These are phyloP conservation scores for Phortica variegata DNA, from an alignment of 1,140 invertebrate species.

Conservation along the genomic window DNA sequence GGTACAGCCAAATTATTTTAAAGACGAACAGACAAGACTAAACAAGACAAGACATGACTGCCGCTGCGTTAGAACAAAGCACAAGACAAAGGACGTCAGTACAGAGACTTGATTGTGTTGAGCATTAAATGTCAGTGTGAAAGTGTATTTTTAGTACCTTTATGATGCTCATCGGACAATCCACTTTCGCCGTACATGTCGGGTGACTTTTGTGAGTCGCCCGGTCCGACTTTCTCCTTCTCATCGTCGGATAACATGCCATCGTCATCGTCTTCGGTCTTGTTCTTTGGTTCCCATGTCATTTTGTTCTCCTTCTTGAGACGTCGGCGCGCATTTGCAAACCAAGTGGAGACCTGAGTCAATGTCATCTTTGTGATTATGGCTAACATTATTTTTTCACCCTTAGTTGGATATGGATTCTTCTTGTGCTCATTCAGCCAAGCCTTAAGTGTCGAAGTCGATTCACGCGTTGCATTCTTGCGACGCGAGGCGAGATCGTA, in stretches of 20 bases:
- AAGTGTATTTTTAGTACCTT: no score
- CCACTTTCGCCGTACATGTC: conserved; percentile 34
- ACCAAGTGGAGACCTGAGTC: conserved; percentile 95
- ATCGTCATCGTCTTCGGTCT: conserved; percentile 88
- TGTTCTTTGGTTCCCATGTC: conserved; percentile 94
- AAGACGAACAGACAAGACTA: no score
- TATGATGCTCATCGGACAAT: no score
- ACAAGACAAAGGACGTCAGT: no score
- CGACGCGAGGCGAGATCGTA: conserved; percentile 89
- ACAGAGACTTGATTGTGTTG: no score
- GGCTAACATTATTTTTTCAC: conserved; percentile 94
- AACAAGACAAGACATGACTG: no score
- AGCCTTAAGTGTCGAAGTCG: conserved; percentile 92
- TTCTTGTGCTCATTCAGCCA: conserved; percentile 96
- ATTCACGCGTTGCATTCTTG: conserved; percentile 97
- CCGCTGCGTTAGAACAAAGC: no score
- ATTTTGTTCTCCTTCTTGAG: conserved; percentile 97
- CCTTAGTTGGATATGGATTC: conserved; percentile 95
- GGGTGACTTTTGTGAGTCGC: conserved; percentile 58
- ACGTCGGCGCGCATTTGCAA: conserved; percentile 86
- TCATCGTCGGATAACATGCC: conserved; percentile 82
- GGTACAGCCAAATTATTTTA: no score
- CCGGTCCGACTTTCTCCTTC: conserved; percentile 73
- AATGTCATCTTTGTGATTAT: conserved; percentile 96
- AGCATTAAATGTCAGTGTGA: no score